Evolutionary conservation across 2,113 vertebrate species (phyloP).

Genomic region (Tetrax tetrax): DNA sequence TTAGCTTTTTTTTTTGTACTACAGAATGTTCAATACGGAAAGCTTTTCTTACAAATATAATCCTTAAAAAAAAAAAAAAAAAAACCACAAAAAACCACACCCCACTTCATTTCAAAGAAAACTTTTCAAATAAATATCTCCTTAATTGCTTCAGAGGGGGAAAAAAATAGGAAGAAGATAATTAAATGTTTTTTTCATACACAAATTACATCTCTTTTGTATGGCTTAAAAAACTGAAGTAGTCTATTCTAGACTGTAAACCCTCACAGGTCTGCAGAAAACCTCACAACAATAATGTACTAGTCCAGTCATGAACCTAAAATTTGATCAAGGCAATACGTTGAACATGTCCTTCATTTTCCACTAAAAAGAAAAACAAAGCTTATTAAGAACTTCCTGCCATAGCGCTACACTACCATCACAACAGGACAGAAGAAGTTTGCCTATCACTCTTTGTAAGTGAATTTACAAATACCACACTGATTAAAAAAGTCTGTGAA

Average conservation of each 20-base stretch:
- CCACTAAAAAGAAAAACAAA: not conserved
- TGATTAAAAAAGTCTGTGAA: not conserved
- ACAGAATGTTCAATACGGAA: not conserved
- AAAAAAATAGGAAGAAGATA: not conserved
- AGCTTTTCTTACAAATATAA: not conserved
- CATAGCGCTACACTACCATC: not conserved
- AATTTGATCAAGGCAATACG: not conserved
- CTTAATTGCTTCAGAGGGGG: not conserved
- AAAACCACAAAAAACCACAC: not conserved
- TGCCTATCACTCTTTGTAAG: fast-evolving
- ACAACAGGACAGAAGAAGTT: not conserved
- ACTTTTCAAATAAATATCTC: not conserved
- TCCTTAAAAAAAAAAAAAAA: not conserved
- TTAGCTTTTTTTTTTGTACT: not conserved
- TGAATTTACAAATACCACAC: not conserved
- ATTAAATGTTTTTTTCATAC: not conserved
- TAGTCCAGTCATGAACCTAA: not conserved
- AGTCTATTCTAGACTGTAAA: not conserved
- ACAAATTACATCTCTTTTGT: not conserved
- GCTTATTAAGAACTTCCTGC: not conserved
- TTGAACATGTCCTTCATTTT: not conserved
- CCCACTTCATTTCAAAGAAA: not conserved
- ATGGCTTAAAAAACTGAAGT: not conserved
- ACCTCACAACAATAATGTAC: not conserved
- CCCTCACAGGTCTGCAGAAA: not conserved